Conservation (phyloP, 2,113 vertebrate genomes). For the Petroica traversi region DNA sequence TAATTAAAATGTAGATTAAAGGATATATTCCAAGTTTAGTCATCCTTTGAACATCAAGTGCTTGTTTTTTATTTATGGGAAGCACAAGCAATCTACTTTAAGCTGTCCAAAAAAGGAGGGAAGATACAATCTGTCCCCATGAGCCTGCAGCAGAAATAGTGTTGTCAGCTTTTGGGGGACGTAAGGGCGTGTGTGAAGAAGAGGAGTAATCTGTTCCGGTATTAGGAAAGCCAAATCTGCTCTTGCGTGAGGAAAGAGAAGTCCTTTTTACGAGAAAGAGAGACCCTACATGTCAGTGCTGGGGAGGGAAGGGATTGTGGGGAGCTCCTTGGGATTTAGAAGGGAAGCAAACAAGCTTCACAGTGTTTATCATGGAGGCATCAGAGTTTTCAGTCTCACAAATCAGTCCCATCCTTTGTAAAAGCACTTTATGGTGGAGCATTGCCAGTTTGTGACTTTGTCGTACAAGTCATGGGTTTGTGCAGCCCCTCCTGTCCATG, state of each 20-base stretch:
- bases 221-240: constrained; percentile 18
- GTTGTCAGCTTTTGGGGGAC: neutral
- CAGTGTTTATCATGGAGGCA: neutral
- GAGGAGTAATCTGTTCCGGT: neutral
- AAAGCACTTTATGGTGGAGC: neutral
- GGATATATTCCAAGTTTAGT: neutral
- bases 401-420: neutral
- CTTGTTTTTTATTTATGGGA: neutral
- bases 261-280: neutral
- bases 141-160: constrained; percentile 9
- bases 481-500: neutral
- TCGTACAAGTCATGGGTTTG: neutral
- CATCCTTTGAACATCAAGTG: neutral
- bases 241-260: neutral
- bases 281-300: neutral
- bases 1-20: neutral
- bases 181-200: neutral
- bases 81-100: neutral
- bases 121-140: constrained; percentile 20
- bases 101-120: constrained; percentile 18
- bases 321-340: neutral
- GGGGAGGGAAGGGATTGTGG: neutral
- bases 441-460: neutral
- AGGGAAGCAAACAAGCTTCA: neutral
- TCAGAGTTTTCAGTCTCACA: neutral